These are phyloP conservation scores for Sphenopsis melanotis DNA, from an alignment of 2,797 vertebrate genomes.

Conservation along the genomic window DNA sequence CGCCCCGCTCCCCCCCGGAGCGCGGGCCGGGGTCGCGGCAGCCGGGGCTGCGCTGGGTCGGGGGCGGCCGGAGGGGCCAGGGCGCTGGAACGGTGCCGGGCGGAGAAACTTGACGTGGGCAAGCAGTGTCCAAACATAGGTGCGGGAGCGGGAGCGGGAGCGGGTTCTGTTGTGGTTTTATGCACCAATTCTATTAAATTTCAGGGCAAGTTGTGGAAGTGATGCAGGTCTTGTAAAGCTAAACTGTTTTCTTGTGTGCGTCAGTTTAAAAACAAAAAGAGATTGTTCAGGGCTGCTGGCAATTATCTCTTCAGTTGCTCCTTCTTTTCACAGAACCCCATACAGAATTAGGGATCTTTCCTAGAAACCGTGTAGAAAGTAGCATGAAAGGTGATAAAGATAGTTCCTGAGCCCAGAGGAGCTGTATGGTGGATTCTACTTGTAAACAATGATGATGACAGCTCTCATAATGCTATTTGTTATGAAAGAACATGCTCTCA, in stretches of 20 bases:
- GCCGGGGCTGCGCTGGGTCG: neutral
- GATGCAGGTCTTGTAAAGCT: neutral
- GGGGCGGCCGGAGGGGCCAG: neutral
- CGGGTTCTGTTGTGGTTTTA: neutral
- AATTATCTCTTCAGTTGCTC: neutral
- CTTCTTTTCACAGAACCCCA: neutral
- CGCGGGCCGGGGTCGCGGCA: neutral
- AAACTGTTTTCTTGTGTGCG: fast-evolving
- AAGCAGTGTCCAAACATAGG: fast-evolving
- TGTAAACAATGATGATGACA: neutral
- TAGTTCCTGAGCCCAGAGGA: neutral
- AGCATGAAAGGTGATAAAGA: neutral
- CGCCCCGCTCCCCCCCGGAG: neutral
- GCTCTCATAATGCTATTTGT: neutral
- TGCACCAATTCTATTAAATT: neutral
- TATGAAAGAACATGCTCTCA: neutral
- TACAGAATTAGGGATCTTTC: neutral
- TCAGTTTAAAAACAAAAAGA: neutral
- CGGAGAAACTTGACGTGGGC: fast-evolving
- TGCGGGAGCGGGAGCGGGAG: neutral
- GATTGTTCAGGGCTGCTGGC: too few relatives aligned
- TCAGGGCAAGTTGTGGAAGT: neutral
- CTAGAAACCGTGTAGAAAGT: neutral
- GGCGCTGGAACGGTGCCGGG: too few relatives aligned
- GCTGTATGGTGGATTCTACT: neutral